Base-by-base conservation (phyloP, 2,113 vertebrate genomes). In the Labeo catla region DNA sequence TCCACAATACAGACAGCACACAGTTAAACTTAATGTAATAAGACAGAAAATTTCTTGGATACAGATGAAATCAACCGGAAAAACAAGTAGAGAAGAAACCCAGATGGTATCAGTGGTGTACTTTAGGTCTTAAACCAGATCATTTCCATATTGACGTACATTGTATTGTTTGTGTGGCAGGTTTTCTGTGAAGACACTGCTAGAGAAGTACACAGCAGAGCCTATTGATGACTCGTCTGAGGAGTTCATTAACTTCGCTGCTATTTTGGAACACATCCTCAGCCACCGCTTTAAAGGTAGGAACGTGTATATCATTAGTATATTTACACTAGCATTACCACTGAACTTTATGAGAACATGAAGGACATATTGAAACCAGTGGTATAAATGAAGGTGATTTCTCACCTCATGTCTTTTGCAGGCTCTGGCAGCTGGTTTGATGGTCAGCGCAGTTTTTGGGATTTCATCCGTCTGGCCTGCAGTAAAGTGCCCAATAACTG, bases 191-290 rank as follows among this genome's bases (percentile, higher is more conserved):
- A 99, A 99, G 92, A 97, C 97, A 0, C 92, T 99, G 43, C 89
- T 99, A 84, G 98, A 99, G 92, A 99, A 98, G 88, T 98, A 98
- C 93, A 98, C 97, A 0, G 95, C 96, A 0, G 98, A 99, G 81
- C 98, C 98, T 85, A 98, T 99, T 0, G 98, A 99, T 6, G 98
- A 99, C 91, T 97, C 98, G 21, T 98, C 97, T 0, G 98, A 99
- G 88, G 98, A 99, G 93, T 99, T 99, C 23, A 95, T 99, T 34
- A 99, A 99, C 89, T 99, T 99, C 0, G 96, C 97, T 0, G 97
- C 97, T 91, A 97, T 99, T 90, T 94, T 99, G 10, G 98, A 99
- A 89, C 98, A 99, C 93, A 98, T 99, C 87, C 97, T 99, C 90
- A 97, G 97, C 88, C 98, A 99, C 84, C 93, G 97, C 50, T 98